phyloP scores from a whole-genome alignment of 2,797 vertebrate species.

The Periparus ater region DNA sequence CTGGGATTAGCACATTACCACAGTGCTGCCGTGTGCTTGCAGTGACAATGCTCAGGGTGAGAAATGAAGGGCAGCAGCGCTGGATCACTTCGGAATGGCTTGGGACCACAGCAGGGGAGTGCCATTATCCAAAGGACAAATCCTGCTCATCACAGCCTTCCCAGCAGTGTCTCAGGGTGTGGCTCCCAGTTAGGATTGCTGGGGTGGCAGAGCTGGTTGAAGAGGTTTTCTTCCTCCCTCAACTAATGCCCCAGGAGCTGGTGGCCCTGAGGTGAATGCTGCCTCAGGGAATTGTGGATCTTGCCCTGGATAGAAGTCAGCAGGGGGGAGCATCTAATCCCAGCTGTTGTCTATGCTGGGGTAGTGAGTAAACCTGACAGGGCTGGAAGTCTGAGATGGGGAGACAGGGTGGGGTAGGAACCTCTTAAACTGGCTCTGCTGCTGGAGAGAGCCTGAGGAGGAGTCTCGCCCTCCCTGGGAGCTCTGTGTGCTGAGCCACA shows the following conservation, averaged over 20 bases:
- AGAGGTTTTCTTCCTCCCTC: not conserved
- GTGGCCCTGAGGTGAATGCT: not conserved
- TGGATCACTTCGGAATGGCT: not conserved
- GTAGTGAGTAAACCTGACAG: not conserved
- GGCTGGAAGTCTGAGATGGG: not conserved
- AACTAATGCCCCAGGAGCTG: not conserved
- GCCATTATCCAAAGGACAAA: not conserved
- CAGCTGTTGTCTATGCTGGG: not conserved
- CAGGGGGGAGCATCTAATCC: not conserved
- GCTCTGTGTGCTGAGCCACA: not conserved
- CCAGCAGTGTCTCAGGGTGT: slow-evolving; percentile 2
- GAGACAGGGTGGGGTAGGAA: not conserved
- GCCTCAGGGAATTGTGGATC: not conserved
- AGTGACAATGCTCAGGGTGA: not conserved
- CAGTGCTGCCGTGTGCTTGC: not conserved
- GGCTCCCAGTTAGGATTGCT: not conserved
- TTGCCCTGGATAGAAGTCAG: not conserved
- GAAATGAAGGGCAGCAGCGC: not conserved
- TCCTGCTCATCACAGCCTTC: not conserved
- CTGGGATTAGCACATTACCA: not conserved
- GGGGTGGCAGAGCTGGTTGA: slow-evolving; percentile 19
- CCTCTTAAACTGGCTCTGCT: slow-evolving; percentile 27
- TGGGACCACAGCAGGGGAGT: not conserved
- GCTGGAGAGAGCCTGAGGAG: not conserved
- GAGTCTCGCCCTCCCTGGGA: not conserved